phyloP scores from a whole-genome alignment of 2,113 vertebrate species.

The Myiozetetes cayanensis region DNA sequence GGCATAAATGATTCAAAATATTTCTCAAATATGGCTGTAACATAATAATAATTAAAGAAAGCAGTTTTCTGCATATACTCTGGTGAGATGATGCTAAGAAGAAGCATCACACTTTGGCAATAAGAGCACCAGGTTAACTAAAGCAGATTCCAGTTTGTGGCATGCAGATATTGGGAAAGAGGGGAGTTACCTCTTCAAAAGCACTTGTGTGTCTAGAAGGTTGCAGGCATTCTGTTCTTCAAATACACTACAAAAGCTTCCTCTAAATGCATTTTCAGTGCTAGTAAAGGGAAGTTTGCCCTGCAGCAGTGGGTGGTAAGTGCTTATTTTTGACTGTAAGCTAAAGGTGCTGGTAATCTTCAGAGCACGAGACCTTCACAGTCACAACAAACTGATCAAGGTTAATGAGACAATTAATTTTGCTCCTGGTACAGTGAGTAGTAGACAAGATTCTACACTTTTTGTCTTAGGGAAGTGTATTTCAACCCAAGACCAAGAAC shows the following conservation, averaged over 20 bases:
- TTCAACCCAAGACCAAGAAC: neutral
- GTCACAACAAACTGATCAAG: constrained; percentile 23
- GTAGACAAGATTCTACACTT: neutral
- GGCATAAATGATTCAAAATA: neutral
- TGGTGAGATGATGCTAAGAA: neutral
- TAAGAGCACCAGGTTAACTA: neutral
- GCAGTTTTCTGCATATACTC: neutral
- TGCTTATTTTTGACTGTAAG: neutral
- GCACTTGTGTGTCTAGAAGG: neutral
- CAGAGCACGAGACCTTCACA: constrained; percentile 11
- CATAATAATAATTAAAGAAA: neutral
- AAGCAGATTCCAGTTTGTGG: neutral
- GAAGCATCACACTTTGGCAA: neutral
- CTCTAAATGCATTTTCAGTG: neutral
- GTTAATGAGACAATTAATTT: constrained; percentile 43
- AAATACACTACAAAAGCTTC: neutral
- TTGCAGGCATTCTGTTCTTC: neutral
- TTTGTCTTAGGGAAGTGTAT: neutral
- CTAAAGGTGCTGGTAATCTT: neutral
- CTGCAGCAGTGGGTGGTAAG: neutral
- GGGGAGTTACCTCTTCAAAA: neutral
- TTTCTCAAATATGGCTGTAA: neutral
- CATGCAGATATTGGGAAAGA: neutral
- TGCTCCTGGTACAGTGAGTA: neutral
- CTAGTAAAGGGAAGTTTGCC: neutral